A percentile compares a stretch with the other conserved stretches of the same genome.
These are phyloP conservation scores for Thymallus thymallus DNA, from an alignment of 2,113 vertebrate genomes.

Conservation along the genomic window DNA sequence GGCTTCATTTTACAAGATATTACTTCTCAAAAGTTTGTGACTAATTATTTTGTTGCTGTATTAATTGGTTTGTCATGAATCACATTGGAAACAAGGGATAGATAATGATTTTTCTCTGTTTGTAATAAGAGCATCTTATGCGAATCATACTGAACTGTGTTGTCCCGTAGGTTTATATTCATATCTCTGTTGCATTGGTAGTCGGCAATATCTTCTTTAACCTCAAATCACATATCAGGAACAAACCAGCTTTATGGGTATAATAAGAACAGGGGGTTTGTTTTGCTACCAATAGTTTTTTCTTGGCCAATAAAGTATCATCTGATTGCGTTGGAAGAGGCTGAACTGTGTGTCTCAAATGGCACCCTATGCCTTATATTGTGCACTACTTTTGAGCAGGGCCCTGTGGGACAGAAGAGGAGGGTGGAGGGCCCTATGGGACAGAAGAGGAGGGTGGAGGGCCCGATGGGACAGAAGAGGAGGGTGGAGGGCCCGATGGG, in stretches of 20 bases:
- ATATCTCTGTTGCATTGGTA: background rate
- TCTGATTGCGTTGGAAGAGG: too few relatives aligned
- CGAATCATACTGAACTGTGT: background rate
- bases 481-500: too few relatives aligned
- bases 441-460: too few relatives aligned
- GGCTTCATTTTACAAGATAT: conserved; percentile 46
- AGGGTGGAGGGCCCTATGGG: too few relatives aligned
- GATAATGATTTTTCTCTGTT: conserved; percentile 54
- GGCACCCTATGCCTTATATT: too few relatives aligned
- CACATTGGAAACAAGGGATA: conserved; percentile 49
- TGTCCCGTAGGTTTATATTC: background rate
- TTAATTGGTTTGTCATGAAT: conserved; percentile 62
- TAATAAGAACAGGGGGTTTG: background rate
- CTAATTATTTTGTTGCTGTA: conserved; percentile 65
- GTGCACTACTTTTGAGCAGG: too few relatives aligned
- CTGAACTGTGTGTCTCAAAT: too few relatives aligned
- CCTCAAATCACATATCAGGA: background rate
- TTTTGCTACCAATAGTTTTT: too few relatives aligned
- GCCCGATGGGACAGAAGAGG: too few relatives aligned
- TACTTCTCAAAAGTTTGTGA: conserved; percentile 58
- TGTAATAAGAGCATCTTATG: conserved; percentile 63
- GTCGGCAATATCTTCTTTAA: background rate
- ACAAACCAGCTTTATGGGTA: background rate
- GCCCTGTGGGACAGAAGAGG: too few relatives aligned
- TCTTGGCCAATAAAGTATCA: background rate